A percentile compares a stretch with the other conserved stretches of the same genome.
Conservation (phyloP, 2,888 invertebrate species). For the Zaprionus lineosus region DNA sequence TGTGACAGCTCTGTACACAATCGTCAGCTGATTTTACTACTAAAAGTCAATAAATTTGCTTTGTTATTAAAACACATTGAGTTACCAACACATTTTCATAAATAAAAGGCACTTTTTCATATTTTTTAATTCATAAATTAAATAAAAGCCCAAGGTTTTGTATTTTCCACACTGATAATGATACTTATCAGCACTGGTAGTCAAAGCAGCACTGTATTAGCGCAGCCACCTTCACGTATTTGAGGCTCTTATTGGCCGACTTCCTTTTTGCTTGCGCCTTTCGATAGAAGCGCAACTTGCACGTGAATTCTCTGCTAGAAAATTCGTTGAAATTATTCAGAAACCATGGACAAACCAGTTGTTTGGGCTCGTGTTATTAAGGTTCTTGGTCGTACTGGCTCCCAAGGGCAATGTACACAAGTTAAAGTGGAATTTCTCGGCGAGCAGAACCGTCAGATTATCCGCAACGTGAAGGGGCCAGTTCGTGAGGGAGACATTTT, state of each 20-base stretch:
- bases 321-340: slow-evolving; percentile 29
- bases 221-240: slow-evolving; percentile 54
- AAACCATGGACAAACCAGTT: slow-evolving; percentile 92
- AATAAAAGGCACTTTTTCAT: too few species aligned
- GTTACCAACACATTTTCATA: too few species aligned
- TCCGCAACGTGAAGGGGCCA: slow-evolving; percentile 99
- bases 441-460: slow-evolving; percentile 98
- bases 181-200: slow-evolving; percentile 11
- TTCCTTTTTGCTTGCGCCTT: slow-evolving; percentile 80
- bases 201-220: slow-evolving; percentile 34
- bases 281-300: slow-evolving; percentile 69
- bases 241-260: slow-evolving; percentile 28
- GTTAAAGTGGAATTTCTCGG: slow-evolving; percentile 99
- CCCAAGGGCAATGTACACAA: slow-evolving; percentile 99
- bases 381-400: slow-evolving; percentile 98
- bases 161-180: too few species aligned
- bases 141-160: too few species aligned
- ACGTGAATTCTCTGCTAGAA: slow-evolving; percentile 74
- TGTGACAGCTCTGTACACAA: too few species aligned
- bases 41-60: too few species aligned
- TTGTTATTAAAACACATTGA: too few species aligned
- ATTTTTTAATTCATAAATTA: too few species aligned
- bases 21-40: too few species aligned
- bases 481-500: slow-evolving; percentile 99
- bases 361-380: slow-evolving; percentile 96